Evolutionary conservation across 2,888 invertebrate genomes (phyloP).

Genomic region (Aphodius sticticus): DNA sequence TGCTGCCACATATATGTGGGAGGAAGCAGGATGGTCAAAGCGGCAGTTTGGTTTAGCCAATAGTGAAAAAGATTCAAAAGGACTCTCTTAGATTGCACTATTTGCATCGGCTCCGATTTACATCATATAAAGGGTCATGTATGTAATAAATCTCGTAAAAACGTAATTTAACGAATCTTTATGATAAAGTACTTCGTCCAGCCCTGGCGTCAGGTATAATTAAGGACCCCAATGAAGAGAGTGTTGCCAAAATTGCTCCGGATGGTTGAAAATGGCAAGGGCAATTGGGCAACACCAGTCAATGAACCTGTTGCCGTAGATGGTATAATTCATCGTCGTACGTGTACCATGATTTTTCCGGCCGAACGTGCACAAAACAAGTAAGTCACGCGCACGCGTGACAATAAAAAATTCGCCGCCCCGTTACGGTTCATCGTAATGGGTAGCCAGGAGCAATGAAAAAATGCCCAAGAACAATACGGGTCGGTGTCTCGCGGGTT

Average conservation of each 20-base stretch:
- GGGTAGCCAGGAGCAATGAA: slow-evolving; percentile 23
- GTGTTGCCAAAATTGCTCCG: neutral
- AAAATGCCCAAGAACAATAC: slow-evolving; percentile 39
- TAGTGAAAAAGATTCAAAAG: too few species aligned
- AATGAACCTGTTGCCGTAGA: neutral
- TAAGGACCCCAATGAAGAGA: neutral
- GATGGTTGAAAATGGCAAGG: neutral
- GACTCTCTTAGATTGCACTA: too few species aligned
- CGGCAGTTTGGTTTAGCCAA: too few species aligned
- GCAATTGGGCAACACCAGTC: neutral
- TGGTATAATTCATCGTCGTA: slow-evolving; percentile 4
- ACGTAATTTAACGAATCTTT: neutral
- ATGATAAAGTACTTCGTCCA: neutral
- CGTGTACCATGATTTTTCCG: neutral
- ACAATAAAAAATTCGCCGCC: slow-evolving; percentile 31
- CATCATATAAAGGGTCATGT: too few species aligned
- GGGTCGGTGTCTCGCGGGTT: slow-evolving; percentile 37
- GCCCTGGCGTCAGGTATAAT: neutral
- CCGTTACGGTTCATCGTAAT: slow-evolving; percentile 39
- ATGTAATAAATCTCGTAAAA: too few species aligned
- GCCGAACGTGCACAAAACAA: slow-evolving; percentile 7
- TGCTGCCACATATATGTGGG: too few species aligned
- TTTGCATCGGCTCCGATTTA: too few species aligned
- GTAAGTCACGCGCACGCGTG: slow-evolving; percentile 30
- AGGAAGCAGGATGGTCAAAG: too few species aligned